A percentile compares a stretch with the other conserved stretches of the same genome.
Conservation (phyloP, 2,888 invertebrate genomes). For the Hypena proboscidalis region DNA sequence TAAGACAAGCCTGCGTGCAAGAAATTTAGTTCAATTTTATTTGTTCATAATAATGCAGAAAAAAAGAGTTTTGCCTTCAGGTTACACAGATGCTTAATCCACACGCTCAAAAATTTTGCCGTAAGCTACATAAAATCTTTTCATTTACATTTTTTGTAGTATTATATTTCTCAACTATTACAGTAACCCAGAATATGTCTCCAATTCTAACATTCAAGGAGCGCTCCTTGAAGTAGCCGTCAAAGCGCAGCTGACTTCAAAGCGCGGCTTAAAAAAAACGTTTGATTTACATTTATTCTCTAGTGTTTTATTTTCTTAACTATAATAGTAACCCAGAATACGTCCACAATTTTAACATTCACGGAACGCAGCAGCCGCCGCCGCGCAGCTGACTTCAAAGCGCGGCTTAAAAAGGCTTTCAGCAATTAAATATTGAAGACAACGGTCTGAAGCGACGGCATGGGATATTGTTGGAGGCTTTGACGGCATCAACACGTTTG, state of each 20-base stretch:
- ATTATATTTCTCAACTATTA: not conserved
- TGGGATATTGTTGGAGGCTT: slow-evolving; percentile 20
- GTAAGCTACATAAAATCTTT: too few relatives aligned
- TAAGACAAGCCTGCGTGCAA: too few relatives aligned
- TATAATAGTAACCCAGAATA: slow-evolving; percentile 11
- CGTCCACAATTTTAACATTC: slow-evolving; percentile 39
- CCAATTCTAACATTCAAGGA: slow-evolving; percentile 39
- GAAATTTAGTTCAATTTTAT: too few relatives aligned
- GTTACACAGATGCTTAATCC: too few relatives aligned
- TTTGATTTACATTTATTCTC: too few relatives aligned
- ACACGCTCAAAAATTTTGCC: too few relatives aligned
- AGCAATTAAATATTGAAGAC: slow-evolving; percentile 57
- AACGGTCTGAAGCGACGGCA: slow-evolving; percentile 24
- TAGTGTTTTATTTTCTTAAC: too few relatives aligned
- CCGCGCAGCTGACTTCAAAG: slow-evolving; percentile 46
- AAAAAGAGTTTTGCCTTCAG: too few relatives aligned
- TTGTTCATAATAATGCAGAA: too few relatives aligned
- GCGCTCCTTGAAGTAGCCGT: slow-evolving; percentile 27
- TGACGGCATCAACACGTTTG: slow-evolving; percentile 4
- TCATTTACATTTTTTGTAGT: too few relatives aligned
- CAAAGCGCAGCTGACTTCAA: slow-evolving; percentile 42
- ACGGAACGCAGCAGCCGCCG: slow-evolving; percentile 25
- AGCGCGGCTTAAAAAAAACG: slow-evolving; percentile 49
- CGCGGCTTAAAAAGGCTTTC: slow-evolving; percentile 50
- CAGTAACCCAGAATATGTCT: slow-evolving; percentile 14